phyloP scores from a whole-genome alignment of 2,113 vertebrate genomes.

The Carassius auratus region DNA sequence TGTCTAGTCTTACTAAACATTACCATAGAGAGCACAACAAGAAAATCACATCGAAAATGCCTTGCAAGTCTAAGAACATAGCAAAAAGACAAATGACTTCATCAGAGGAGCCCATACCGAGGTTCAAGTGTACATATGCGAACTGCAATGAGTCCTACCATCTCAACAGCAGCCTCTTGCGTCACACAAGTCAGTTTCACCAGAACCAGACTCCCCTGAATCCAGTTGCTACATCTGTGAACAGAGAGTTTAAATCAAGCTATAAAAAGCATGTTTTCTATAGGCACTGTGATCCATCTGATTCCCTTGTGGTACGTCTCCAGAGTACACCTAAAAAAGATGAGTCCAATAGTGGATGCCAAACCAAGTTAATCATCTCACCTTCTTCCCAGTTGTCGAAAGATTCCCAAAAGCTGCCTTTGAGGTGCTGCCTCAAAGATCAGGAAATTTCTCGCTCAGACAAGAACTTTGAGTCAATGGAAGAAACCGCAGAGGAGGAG shows the following conservation, averaged over 20 bases:
- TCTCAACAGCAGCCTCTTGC: conserved; percentile 87
- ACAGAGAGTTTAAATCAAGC: conserved; percentile 80
- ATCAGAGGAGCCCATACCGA: conserved; percentile 75
- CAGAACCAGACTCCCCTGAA: conserved; percentile 62
- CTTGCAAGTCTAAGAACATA: background rate
- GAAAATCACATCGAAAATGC: background rate
- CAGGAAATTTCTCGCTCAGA: conserved; percentile 33
- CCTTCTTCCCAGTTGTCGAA: conserved; percentile 53
- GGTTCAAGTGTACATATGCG: conserved; percentile 85
- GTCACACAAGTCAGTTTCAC: conserved; percentile 76
- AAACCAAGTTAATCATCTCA: conserved; percentile 75
- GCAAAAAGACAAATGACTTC: conserved; percentile 60
- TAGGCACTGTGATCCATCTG: conserved; percentile 83
- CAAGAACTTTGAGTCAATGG: conserved; percentile 28
- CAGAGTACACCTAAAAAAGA: conserved; percentile 76
- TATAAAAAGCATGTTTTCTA: conserved; percentile 88
- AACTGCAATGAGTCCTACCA: conserved; percentile 87
- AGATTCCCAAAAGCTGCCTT: conserved; percentile 56
- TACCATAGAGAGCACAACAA: conserved; percentile 62
- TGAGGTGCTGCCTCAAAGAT: conserved; percentile 48
- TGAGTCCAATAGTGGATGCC: conserved; percentile 73
- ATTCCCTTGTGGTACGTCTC: conserved; percentile 77
- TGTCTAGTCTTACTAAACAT: conserved; percentile 80
- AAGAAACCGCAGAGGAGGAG: background rate
- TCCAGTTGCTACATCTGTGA: conserved; percentile 61